phyloP scores from a whole-genome alignment of 2,888 invertebrate genomes.

The Drosophila sordidapex region DNA sequence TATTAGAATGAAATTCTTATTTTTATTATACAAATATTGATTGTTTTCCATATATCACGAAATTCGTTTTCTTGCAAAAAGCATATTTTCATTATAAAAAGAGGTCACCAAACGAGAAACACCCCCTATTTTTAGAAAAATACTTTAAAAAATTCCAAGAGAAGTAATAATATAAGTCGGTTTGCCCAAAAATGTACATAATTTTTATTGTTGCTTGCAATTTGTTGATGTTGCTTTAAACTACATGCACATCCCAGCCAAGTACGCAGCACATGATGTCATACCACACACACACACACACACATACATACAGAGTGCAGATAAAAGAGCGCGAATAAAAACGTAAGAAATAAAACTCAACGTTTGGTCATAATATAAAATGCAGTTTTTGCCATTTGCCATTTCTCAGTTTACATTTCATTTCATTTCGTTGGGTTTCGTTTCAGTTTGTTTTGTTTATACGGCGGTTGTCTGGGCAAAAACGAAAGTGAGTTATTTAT shows the following conservation, averaged over 20 bases:
- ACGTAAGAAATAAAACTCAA: conserved; percentile 38
- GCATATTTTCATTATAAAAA: too few species aligned
- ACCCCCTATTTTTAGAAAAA: neutral
- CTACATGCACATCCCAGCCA: conserved; percentile 17
- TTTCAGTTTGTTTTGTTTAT: conserved; percentile 31
- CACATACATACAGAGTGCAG: neutral
- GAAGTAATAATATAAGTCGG: neutral
- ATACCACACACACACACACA: conserved; percentile 22
- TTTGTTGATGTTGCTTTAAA: conserved; percentile 20
- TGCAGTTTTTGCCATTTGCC: conserved; percentile 54
- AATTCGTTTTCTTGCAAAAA: too few species aligned
- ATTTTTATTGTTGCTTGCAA: conserved; percentile 25
- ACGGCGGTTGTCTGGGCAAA: conserved; percentile 25
- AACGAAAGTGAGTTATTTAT: conserved; percentile 55
- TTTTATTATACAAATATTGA: too few species aligned
- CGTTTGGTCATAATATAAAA: conserved; percentile 32
- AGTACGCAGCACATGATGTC: conserved; percentile 52
- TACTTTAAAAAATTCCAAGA: neutral
- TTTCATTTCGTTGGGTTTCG: conserved; percentile 34
- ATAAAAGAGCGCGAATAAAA: conserved; percentile 17
- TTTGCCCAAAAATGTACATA: neutral
- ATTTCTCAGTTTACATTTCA: conserved; percentile 26
- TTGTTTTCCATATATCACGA: too few species aligned
- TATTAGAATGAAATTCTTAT: too few species aligned
- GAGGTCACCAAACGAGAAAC: too few species aligned